Conservation (phyloP, 2,113 vertebrate species). For the Nothoprocta perdicaria region DNA sequence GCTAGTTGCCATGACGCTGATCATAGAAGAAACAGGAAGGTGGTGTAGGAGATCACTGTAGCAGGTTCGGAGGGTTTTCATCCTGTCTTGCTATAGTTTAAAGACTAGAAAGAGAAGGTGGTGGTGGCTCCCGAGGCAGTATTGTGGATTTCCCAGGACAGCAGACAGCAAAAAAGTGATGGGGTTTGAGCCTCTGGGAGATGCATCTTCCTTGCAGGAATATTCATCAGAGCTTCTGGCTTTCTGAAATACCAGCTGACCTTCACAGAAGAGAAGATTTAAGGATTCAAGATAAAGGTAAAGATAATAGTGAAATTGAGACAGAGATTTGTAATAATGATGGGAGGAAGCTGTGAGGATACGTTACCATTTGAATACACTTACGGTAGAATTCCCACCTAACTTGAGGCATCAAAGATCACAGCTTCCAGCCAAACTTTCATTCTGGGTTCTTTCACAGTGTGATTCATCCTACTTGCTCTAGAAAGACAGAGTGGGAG, state of each 20-base stretch:
- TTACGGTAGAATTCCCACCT: not conserved
- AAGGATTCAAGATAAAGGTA: not conserved
- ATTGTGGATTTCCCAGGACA: not conserved
- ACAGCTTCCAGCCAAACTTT: not conserved
- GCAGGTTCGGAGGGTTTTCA: conserved; percentile 57
- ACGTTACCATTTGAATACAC: not conserved
- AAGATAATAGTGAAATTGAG: not conserved
- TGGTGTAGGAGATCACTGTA: conserved; percentile 63
- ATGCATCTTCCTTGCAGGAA: not conserved
- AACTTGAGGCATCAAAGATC: not conserved
- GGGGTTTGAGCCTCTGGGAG: not conserved
- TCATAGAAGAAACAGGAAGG: conserved; percentile 27
- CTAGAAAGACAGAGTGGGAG: not conserved
- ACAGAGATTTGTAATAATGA: not conserved
- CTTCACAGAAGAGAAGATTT: not conserved
- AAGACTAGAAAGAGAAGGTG: not conserved
- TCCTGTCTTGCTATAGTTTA: not conserved
- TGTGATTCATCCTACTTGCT: not conserved
- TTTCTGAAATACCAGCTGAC: not conserved
- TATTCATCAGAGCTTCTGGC: not conserved
- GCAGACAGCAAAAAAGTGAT: not conserved
- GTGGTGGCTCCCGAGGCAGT: not conserved
- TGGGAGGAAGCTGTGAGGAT: not conserved
- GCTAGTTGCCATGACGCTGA: conserved; percentile 58
- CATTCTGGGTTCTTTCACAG: not conserved